Evolutionary conservation across 2,113 vertebrate species (phyloP).

Genomic region (Semnopithecus entellus): DNA sequence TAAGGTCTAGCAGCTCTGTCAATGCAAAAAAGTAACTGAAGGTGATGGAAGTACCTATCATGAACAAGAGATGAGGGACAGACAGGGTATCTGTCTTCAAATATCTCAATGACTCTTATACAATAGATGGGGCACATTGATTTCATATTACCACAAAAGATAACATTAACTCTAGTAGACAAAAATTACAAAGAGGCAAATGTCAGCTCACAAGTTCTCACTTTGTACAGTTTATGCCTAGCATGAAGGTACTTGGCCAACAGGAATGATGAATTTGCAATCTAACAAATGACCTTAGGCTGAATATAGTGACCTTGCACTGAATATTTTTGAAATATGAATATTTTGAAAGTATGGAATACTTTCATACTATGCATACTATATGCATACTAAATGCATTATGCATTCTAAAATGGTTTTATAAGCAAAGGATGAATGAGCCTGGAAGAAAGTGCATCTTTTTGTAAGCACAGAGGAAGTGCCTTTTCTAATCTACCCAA

Average conservation of each 20-base stretch:
- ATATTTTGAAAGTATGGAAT: too few relatives aligned
- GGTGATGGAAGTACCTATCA: not conserved
- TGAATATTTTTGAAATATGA: too few relatives aligned
- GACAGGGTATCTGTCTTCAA: not conserved
- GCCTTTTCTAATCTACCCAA: not conserved
- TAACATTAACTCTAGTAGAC: not conserved
- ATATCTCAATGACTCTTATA: not conserved
- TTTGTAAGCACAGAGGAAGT: not conserved
- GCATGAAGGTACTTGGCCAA: not conserved
- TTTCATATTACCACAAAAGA: not conserved
- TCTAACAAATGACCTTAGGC: not conserved
- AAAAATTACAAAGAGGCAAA: not conserved
- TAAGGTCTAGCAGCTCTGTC: not conserved
- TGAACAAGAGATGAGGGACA: not conserved
- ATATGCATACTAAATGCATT: too few relatives aligned
- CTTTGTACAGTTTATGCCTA: not conserved
- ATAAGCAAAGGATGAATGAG: too few relatives aligned
- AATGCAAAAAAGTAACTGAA: not conserved
- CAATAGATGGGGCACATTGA: not conserved
- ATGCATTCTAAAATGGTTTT: too few relatives aligned
- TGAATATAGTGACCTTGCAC: not conserved
- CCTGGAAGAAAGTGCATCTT: not conserved
- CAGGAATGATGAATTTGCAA: not conserved
- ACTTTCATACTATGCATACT: too few relatives aligned
- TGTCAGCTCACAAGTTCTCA: not conserved